phyloP scores from a whole-genome alignment of 2,113 vertebrate genomes.

The Perca flavescens region DNA sequence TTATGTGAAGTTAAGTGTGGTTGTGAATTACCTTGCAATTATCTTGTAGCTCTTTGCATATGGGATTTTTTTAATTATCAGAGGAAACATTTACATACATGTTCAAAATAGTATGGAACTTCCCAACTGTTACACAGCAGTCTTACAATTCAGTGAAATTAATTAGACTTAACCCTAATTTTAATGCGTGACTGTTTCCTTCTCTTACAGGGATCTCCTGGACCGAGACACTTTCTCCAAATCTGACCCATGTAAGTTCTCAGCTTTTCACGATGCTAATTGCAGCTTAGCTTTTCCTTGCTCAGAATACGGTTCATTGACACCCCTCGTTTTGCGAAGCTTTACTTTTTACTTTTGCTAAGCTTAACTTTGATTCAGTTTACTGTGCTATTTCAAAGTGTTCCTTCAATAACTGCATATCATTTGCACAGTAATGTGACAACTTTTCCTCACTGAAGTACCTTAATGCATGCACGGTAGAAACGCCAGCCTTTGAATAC shows the following conservation, averaged over 20 bases:
- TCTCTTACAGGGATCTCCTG: constrained; percentile 89
- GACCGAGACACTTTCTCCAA: constrained; percentile 98
- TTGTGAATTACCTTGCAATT: constrained; percentile 34
- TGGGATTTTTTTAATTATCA: constrained; percentile 3
- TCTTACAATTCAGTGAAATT: background rate
- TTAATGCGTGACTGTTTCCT: constrained; percentile 22
- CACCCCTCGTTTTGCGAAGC: constrained; percentile 9
- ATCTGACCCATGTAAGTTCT: constrained; percentile 93
- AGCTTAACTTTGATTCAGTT: constrained; percentile 74
- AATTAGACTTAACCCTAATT: background rate
- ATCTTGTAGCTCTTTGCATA: constrained; percentile 7
- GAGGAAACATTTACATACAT: background rate
- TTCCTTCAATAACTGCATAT: constrained; percentile 75
- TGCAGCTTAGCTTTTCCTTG: constrained; percentile 14
- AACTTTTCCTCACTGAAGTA: constrained; percentile 70
- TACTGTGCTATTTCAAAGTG: constrained; percentile 75
- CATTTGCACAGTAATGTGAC: constrained; percentile 84
- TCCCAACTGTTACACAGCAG: background rate
- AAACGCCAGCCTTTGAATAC: constrained; percentile 75
- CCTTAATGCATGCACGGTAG: constrained; percentile 74
- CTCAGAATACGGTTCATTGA: constrained; percentile 4
- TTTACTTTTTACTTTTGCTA: constrained; percentile 60
- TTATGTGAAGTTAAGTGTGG: constrained; percentile 39
- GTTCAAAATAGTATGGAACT: background rate
- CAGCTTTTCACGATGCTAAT: constrained; percentile 14